Evolutionary conservation across 2,113 vertebrate genomes (phyloP).

Genomic region (Rhinopomastus cyanomelas): DNA sequence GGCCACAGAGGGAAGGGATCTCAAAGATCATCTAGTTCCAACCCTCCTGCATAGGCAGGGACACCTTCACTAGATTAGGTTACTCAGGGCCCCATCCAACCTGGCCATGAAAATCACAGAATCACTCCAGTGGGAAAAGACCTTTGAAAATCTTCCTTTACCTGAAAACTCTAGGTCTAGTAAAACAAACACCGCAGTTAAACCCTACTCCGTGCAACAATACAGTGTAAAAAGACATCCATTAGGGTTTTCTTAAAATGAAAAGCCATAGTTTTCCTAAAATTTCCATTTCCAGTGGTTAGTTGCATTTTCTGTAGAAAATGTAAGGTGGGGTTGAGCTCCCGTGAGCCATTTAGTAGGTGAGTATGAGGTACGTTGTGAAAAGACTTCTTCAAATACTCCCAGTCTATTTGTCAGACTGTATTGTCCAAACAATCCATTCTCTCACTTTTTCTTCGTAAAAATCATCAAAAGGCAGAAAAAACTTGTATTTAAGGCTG

Average conservation of each 20-base stretch:
- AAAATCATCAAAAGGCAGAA: not conserved
- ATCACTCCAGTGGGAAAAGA: too few species aligned
- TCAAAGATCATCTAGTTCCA: too few species aligned
- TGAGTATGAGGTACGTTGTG: not conserved
- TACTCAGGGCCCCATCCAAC: too few species aligned
- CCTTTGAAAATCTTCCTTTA: not conserved
- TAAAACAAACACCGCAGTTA: rapidly evolving
- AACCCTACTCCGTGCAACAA: not conserved
- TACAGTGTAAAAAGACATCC: not conserved
- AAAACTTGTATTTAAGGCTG: not conserved
- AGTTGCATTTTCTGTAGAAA: not conserved
- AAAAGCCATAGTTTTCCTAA: too few species aligned
- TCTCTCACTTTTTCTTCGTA: not conserved
- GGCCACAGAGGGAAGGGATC: too few species aligned
- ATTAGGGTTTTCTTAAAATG: too few species aligned
- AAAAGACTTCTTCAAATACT: not conserved
- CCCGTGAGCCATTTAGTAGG: not conserved
- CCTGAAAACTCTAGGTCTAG: not conserved
- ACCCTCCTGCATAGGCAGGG: too few species aligned
- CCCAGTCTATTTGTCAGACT: too few species aligned
- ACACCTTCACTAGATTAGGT: too few species aligned
- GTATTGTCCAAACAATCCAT: not conserved
- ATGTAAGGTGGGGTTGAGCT: not conserved
- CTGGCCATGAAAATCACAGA: too few species aligned
- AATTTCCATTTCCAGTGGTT: too few species aligned